phyloP scores from a whole-genome alignment of 2,888 invertebrate genomes.

The Chalcosyrphus nemorum region DNA sequence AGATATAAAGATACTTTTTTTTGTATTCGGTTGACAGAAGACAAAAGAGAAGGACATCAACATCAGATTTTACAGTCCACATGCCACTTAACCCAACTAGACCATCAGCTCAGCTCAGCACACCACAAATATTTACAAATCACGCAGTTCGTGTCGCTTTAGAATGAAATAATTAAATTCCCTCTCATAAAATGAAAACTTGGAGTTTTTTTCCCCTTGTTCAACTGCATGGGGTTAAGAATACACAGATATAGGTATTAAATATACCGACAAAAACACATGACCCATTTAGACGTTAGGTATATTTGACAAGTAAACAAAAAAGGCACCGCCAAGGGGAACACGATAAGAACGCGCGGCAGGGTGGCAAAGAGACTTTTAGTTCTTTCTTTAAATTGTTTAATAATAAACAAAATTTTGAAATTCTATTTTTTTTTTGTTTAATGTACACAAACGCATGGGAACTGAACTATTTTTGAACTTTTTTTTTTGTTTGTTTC shows the following conservation, averaged over 20 bases:
- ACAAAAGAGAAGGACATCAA: neutral
- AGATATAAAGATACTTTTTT: neutral
- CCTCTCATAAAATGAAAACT: neutral
- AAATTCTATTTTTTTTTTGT: conserved; percentile 6
- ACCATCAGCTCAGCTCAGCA: neutral
- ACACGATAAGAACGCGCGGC: conserved; percentile 10
- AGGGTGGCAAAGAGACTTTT: neutral
- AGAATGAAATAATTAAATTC: conserved; percentile 19
- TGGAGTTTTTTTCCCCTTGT: neutral
- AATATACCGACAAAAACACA: neutral
- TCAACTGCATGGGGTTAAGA: neutral
- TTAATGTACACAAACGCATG: neutral
- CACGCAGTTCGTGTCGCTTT: conserved; percentile 32
- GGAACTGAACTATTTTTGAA: conserved; percentile 5
- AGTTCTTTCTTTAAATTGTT: neutral
- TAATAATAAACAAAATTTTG: conserved; percentile 45
- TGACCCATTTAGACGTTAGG: conserved; percentile 25
- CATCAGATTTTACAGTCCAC: neutral
- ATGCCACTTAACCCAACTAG: neutral
- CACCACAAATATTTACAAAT: conserved; percentile 37
- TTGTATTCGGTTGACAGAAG: neutral
- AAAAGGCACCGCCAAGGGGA: neutral
- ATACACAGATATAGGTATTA: neutral
- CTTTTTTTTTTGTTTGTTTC: neutral
- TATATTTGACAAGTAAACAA: neutral